Evolutionary conservation across 2,888 invertebrate genomes (phyloP).

Genomic region (Dorcus hopei): DNA sequence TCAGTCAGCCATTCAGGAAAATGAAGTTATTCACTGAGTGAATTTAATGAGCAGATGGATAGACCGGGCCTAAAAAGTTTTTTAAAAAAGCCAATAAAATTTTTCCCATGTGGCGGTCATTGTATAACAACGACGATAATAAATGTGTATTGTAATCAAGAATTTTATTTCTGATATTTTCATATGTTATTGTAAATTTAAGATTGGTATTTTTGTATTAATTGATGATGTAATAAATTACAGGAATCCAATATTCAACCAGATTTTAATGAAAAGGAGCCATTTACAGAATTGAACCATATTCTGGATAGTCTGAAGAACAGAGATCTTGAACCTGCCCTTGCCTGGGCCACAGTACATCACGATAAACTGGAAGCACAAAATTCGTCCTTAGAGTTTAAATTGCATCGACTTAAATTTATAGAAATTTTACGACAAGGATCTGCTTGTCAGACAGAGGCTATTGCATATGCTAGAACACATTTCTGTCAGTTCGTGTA

Average conservation of each 20-base stretch:
- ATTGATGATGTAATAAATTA: neutral
- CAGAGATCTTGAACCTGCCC: slow-evolving; percentile 77
- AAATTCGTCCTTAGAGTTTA: slow-evolving; percentile 73
- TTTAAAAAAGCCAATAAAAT: too few relatives aligned
- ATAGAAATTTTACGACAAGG: slow-evolving; percentile 69
- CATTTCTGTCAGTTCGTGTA: slow-evolving; percentile 79
- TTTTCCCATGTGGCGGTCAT: too few relatives aligned
- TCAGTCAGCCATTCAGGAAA: too few relatives aligned
- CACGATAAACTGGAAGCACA: slow-evolving; percentile 68
- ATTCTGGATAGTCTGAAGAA: slow-evolving; percentile 83
- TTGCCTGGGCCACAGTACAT: slow-evolving; percentile 82
- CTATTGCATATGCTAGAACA: slow-evolving; percentile 80
- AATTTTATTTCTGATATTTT: too few relatives aligned
- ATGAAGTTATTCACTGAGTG: too few relatives aligned
- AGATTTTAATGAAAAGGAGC: slow-evolving; percentile 66
- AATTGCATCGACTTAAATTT: slow-evolving; percentile 77
- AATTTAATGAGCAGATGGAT: too few relatives aligned
- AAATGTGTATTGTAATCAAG: too few relatives aligned
- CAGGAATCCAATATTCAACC: slow-evolving; percentile 68
- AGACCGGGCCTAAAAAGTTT: too few relatives aligned
- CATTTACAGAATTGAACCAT: slow-evolving; percentile 79
- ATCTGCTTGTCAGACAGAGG: slow-evolving; percentile 66
- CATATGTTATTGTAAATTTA: too few relatives aligned
- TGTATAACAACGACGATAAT: too few relatives aligned
- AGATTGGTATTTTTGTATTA: too few relatives aligned